phyloP scores from a whole-genome alignment of 2,888 invertebrate species.

The Trichogramma dendrolimi region DNA sequence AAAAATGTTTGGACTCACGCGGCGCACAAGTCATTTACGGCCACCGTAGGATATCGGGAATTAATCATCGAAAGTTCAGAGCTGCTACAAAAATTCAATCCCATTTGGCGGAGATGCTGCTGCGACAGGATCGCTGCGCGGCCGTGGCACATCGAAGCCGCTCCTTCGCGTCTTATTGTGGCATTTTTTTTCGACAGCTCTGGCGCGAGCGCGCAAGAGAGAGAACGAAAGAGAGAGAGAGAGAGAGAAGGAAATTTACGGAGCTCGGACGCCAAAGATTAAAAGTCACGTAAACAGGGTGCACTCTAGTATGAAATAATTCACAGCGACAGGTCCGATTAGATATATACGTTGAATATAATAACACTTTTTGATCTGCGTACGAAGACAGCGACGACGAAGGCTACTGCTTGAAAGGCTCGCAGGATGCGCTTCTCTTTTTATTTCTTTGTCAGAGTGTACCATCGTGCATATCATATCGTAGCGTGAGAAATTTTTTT shows the following conservation, averaged over 20 bases:
- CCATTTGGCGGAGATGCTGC: slow-evolving; percentile 24
- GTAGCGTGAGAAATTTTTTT: no score
- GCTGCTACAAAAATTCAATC: slow-evolving; percentile 29
- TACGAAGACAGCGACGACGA: no score
- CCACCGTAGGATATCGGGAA: slow-evolving; percentile 31
- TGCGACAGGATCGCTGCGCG: no score
- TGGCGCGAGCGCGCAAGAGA: not conserved
- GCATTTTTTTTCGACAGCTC: not conserved
- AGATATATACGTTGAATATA: not conserved
- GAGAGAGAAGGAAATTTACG: not conserved
- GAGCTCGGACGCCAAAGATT: not conserved
- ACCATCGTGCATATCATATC: no score
- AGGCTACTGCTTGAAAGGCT: no score
- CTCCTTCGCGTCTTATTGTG: no score
- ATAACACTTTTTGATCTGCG: no score
- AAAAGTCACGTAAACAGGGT: not conserved
- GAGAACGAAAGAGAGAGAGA: slow-evolving; percentile 1
- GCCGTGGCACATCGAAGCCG: no score
- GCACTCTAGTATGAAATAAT: slow-evolving; percentile 20
- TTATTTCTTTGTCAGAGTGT: no score
- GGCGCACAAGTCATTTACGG: slow-evolving; percentile 34
- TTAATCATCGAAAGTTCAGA: slow-evolving; percentile 32
- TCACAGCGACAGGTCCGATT: slow-evolving; percentile 22
- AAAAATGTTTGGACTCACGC: slow-evolving; percentile 27
- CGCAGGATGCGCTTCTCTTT: no score